Evolutionary conservation across 2,113 vertebrate genomes (phyloP), one percentile per base, ranked within the genome.

Genomic region (Monopterus albus): DNA sequence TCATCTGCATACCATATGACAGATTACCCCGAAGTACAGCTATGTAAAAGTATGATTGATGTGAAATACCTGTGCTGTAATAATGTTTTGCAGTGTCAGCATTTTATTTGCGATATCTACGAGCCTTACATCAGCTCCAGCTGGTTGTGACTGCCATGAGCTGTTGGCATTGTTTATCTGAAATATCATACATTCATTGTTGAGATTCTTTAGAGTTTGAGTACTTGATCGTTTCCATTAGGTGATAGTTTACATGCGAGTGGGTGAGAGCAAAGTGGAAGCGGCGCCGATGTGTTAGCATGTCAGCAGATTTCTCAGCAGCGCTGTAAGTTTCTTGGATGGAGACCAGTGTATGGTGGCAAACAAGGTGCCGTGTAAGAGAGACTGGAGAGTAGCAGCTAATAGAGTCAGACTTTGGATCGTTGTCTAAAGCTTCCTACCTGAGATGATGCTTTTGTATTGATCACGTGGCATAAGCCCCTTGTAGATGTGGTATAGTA

Each of bases 261-360:
- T 35, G 61, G 67, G 45, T 43, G 67, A 72, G 39, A 60, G 38
- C 26, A 47, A 35, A 60, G 66, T 43, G 55, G 46, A 66, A 20
- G 40, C 42, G 39, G 51, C 26, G 49, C 13, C 43, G 78, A 50
- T 21, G 51, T 75, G 81, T 51, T n/a, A n/a, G n/a, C n/a, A n/a
- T 79, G 68, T 71, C 45, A 8, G 17, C 71, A 74, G 76, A 77
- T 90, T 88, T 86, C 82, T 79, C 52, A 64, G 66, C 57, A 72
- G 47, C 66, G 68, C 46, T 68, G 45, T 83, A 84, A 87, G 76
- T 79, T 72, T 71, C 75, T 87, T 86, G 73, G 52, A 59, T 79
- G 59, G 38, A 72, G 79, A 78, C 50, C 64, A 60, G 35, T 45
- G 62, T 43, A 40, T 13, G 13, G 52, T 78, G 75, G 46, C 35